phyloP scores from a whole-genome alignment of 1,140 invertebrate genomes.

The Chrysoperla carnea region DNA sequence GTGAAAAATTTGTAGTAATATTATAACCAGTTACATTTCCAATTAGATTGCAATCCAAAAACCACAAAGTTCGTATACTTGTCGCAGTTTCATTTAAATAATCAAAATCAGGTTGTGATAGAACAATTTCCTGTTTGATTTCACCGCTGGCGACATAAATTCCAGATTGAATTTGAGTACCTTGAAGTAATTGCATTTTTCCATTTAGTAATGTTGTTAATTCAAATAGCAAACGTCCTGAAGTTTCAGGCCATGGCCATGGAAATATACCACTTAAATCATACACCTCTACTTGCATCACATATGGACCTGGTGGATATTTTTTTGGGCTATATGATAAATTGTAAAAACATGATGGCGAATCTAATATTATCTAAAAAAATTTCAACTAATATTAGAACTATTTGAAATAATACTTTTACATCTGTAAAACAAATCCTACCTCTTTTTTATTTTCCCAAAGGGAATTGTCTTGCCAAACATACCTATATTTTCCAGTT shows the following conservation, averaged over 20 bases:
- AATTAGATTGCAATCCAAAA: conserved; percentile 53
- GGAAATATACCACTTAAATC: conserved; percentile 18
- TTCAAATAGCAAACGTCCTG: conserved; percentile 27
- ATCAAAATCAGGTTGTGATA: conserved; percentile 36
- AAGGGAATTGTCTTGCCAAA: conserved; percentile 36
- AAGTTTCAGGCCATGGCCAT: conserved; percentile 21
- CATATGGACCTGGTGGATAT: conserved; percentile 37
- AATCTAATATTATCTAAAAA: conserved; percentile 19
- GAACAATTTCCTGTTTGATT: conserved; percentile 33
- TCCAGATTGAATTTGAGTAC: conserved; percentile 24
- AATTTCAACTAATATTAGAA: neutral
- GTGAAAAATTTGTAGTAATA: conserved; percentile 41
- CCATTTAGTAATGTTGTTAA: conserved; percentile 47
- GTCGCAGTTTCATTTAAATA: conserved; percentile 41
- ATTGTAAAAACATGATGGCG: conserved; percentile 29
- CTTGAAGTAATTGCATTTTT: conserved; percentile 36
- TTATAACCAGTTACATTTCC: conserved; percentile 38
- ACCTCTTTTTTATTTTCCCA: conserved; percentile 29
- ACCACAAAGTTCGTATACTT: conserved; percentile 51
- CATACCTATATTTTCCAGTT: conserved; percentile 22
- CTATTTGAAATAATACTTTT: neutral
- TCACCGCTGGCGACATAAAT: conserved; percentile 40
- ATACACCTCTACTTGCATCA: conserved; percentile 35
- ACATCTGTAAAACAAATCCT: conserved; percentile 9
- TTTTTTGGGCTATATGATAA: conserved; percentile 31